These are phyloP conservation scores for Rhopilema esculentum DNA, from an alignment of 30 jellyfish, hydroid and myxozoan genomes.

Conservation along the genomic window DNA sequence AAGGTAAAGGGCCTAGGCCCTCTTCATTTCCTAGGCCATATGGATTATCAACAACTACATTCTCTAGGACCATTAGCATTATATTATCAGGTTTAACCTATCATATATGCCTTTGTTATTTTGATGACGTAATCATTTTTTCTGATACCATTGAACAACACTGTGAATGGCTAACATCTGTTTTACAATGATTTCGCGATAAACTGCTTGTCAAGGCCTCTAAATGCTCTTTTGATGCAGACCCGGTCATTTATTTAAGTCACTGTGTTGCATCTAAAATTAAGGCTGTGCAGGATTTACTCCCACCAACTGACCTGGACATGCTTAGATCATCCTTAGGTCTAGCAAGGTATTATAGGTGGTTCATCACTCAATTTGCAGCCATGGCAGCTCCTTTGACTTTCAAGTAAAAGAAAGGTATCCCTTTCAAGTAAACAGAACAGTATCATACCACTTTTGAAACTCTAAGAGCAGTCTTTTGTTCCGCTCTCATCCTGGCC, in stretches of 20 bases:
- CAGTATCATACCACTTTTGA: constrained; percentile 18
- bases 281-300: constrained; percentile 23
- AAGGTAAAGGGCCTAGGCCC: too few relatives aligned
- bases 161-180: neutral
- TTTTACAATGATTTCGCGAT: neutral
- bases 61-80: constrained; percentile 34
- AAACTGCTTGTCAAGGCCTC: constrained; percentile 27
- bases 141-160: constrained; percentile 16
- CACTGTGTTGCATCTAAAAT: constrained; percentile 31
- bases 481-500: constrained; percentile 57
- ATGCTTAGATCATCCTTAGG: constrained; percentile 21
- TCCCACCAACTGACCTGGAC: constrained; percentile 19
- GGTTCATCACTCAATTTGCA: constrained; percentile 53
- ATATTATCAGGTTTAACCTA: constrained; percentile 35
- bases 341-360: constrained; percentile 38
- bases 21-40: constrained; percentile 33
- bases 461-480: neutral
- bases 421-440: constrained; percentile 29
- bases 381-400: constrained; percentile 54
- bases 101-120: constrained; percentile 33
- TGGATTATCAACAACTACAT: constrained; percentile 53
- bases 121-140: constrained; percentile 31
- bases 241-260: constrained; percentile 23
- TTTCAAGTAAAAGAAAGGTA: constrained; percentile 27
- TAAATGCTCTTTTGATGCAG: constrained; percentile 32